Evolutionary conservation across 2,797 vertebrate genomes (phyloP), one percentile per base, ranked within the genome.

Genomic region (Anolis apletophallus): DNA sequence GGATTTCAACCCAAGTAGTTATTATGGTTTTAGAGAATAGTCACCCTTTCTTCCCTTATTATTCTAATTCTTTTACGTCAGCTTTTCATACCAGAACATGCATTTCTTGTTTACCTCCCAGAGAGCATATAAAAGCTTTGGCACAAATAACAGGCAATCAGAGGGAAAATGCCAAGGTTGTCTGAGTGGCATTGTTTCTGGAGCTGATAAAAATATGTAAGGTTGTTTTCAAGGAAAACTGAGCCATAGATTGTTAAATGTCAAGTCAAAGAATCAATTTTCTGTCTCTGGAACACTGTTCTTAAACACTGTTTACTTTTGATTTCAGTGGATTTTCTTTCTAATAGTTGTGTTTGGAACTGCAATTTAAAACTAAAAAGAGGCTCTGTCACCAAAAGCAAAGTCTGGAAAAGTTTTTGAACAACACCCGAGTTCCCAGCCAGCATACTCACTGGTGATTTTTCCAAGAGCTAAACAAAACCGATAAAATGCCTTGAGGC

Each of bases 241-340:
- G 87, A 89, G 29, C 50, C 32, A 3, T 57, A 85, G 40, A 54
- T 77, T 85, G 2, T 82, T 88, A 78, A 83, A 23, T 87, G 90
- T 64, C 52, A 76, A 78, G 82, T 72, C 3, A 72, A 93, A 86
- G 23, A 88, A 50, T 36, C 17, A 52, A 40, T 19, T 69, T 87
- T 92, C 71, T 36, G 80, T 77, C 19, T 26, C 11, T 76, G 40
- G 21, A 76, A 64, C n/a, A n/a, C 19, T n/a, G n/a, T 67, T 52
- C n/a, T 1, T 71, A 67, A 67, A 34, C 46, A 52, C n/a, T 34
- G 32, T 40, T 46, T 81, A 50, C 23, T 40, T 73, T 76, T 54
- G 6, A 52, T 67, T 84, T 84, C 40, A 50, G 32, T 72, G 32
- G 32, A 13, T 72, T 71, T 71, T 14, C 12, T 32, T 55, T 55